Base-by-base conservation (phyloP, 2,113 vertebrate genomes). In the Neotragus moschatus region DNA sequence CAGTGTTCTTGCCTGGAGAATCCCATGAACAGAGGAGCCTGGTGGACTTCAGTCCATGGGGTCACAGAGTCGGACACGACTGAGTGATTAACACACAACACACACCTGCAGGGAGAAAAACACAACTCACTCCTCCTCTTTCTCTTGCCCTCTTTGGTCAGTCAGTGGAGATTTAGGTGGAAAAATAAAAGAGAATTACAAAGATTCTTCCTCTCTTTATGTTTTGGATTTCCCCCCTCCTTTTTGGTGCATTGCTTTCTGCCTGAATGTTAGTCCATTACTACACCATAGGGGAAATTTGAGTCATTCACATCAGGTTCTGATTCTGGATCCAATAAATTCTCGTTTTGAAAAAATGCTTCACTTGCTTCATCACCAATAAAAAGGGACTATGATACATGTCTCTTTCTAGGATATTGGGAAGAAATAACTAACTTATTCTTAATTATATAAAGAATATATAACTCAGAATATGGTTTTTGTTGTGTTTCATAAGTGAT, bases 171-270 rank as follows among this genome's bases (percentile, higher is more conserved):
- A 66, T 56, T 49, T 77, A 33, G 14, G n/a, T 43, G 28, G 43
- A 47, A n/a, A 87, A n/a, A 92, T 60, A 9, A 70, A 51, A 88
- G 70, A 30, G 58, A 88, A 75, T 73, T 19, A 45, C 28, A 51
- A 56, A 63, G 85, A 39, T 47, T 39, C 28, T 49, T 49, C 16
- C 10, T 75, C 26, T n/a, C 85, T 66, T 80, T 84, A 28, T 84
- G 30, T 49, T 45, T 94, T n/a, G 49, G 19, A 53, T 79, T 55
- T 60, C 53, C 12, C 5, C 26, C 45, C 39, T 87, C 60, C 30
- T 87, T 60, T 70, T 43, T 51, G 73, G 63, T 33, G 26, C 80
- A 13, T 19, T 16, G 2, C 3, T 87, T 60, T 79, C 70, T 8
- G 2, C 79, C 79, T 93, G 87, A 51, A 19, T 47, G 51, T 61